Evolutionary conservation across 2,797 vertebrate species (phyloP).

Genomic region (Anableps anableps): DNA sequence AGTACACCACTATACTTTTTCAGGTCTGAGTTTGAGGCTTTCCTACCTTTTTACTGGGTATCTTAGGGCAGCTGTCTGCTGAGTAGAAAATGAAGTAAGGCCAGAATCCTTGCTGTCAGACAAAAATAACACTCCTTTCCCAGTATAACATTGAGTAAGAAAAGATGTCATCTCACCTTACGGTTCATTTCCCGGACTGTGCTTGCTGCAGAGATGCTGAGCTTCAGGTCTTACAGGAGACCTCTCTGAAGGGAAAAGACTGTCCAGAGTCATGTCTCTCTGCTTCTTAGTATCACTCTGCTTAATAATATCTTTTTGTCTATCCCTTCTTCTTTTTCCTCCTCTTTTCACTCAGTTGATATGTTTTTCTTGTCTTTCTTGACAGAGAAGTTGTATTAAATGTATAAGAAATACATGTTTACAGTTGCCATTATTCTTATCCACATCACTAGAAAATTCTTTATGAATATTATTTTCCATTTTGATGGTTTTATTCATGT

Average conservation of each 20-base stretch:
- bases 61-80: slow-evolving; percentile 39
- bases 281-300: slow-evolving; percentile 6
- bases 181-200: slow-evolving; percentile 36
- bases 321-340: not conserved
- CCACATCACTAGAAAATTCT: not conserved
- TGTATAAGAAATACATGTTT: not conserved
- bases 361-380: not conserved
- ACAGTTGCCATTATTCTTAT: not conserved
- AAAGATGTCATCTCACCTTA: slow-evolving; percentile 51
- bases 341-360: not conserved
- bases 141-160: slow-evolving; percentile 27
- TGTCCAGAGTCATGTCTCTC: slow-evolving; percentile 17
- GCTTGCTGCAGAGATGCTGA: slow-evolving; percentile 40
- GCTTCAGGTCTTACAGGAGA: slow-evolving; percentile 24
- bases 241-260: slow-evolving; percentile 25
- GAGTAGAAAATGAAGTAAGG: slow-evolving; percentile 52
- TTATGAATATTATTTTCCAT: not conserved
- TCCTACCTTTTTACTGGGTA: slow-evolving; percentile 43
- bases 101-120: slow-evolving; percentile 43
- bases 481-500: not conserved
- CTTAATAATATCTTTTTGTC: slow-evolving; percentile 1
- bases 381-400: not conserved
- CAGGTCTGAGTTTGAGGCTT: slow-evolving; percentile 41
- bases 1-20: slow-evolving; percentile 27
- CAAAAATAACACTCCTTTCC: slow-evolving; percentile 42